These are phyloP conservation scores for Antechinus flavipes DNA, from an alignment of 2,113 vertebrate species.

Conservation along the genomic window DNA sequence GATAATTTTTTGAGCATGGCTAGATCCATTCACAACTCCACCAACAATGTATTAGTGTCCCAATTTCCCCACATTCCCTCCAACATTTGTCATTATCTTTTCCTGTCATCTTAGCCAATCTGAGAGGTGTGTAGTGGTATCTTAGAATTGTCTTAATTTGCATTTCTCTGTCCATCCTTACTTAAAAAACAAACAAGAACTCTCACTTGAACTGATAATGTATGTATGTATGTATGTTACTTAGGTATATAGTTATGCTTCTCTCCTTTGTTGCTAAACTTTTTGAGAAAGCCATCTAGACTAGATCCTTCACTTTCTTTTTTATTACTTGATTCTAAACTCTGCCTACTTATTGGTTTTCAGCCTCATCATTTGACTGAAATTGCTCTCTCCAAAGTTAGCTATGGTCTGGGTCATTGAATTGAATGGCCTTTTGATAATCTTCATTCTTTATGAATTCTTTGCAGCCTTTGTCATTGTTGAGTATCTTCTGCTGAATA, in stretches of 20 bases:
- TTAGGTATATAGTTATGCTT: neutral
- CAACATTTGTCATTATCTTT: no score
- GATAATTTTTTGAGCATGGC: no score
- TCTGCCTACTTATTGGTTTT: neutral
- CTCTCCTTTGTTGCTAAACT: neutral
- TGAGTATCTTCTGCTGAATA: neutral
- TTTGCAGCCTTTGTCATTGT: neutral
- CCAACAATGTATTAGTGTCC: no score
- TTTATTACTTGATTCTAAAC: neutral
- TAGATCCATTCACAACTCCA: no score
- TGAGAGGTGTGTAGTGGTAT: no score
- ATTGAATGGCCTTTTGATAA: neutral
- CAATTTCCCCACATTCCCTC: no score
- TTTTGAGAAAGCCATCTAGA: neutral
- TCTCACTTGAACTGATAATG: neutral
- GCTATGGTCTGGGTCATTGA: neutral
- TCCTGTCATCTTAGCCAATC: no score
- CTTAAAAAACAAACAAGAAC: neutral
- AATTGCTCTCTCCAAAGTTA: neutral
- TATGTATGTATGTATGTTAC: no score
- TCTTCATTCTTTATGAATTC: neutral
- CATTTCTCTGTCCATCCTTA: neutral
- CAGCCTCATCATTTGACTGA: neutral
- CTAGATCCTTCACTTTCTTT: neutral
- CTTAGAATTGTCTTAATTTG: no score